Base-by-base conservation (phyloP, 2,113 vertebrate genomes). In the Henicopernis longicauda region DNA sequence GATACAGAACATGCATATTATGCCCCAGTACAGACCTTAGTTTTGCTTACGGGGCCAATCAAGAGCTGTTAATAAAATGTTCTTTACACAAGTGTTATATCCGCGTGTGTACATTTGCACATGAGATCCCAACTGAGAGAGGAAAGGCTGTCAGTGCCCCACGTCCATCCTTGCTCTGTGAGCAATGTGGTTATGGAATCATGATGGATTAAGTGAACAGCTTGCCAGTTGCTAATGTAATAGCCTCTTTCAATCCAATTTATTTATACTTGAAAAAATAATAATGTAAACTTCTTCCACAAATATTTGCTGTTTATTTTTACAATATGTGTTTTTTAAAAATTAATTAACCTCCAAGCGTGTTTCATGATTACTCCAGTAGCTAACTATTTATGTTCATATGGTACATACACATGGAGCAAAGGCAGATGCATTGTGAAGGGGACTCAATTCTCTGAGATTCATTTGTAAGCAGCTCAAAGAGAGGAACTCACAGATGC, bases 251-350 rank as follows among this genome's bases (percentile, higher is more conserved):
- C 1, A 1, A 77, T 3, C 5, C 57, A 26, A 58, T 81, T 91
- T 94, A 89, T 94, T 96, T 86, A 71, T 27, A 89, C 36, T 84
- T 91, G 31, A 45, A 71, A 93, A 95, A 86, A 55, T 12, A 79
- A 66, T n/a, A 86, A 77, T 52, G 47, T 86, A 96, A 96, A 87
- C 70, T 67, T 91, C 65, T 93, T 82, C 34, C 10, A 52, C 62
- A 86, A 79, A 49, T 69, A 94, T 77, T 86, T 90, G 42, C 40
- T 73, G 62, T 66, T 76, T 44, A 67, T 76, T 96, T 96, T 76
- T 79, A 77, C 4, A 0, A 27, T 36, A 62, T 31, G 18, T 85
- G 42, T 42, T 65, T 82, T 93, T 74, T 6, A 26, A 58, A 93
- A 47, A 85, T 13, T 58, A 55, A 76, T 96, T 73, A 25, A 83